phyloP scores from a whole-genome alignment of 1,140 invertebrate species.

The Cyrtorhinus lividipennis region DNA sequence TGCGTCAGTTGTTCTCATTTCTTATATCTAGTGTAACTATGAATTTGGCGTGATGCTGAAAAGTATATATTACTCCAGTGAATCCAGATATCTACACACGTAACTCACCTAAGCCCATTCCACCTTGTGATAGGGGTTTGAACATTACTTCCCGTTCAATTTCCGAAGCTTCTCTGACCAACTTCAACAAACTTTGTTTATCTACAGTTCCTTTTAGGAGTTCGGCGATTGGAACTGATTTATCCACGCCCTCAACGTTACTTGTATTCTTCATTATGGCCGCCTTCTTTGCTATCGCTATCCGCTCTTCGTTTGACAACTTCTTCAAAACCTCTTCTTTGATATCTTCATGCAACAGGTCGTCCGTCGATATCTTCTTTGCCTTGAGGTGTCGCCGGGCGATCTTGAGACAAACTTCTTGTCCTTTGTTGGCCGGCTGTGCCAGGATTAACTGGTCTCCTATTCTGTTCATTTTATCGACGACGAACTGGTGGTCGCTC shows the following conservation, averaged over 20 bases:
- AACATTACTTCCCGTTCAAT: background rate
- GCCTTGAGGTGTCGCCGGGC: background rate
- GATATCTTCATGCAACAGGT: background rate
- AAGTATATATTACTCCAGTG: no score
- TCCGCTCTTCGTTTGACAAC: background rate
- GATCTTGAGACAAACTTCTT: background rate
- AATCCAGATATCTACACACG: no score
- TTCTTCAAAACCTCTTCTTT: background rate
- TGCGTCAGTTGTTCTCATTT: no score
- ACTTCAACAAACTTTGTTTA: background rate
- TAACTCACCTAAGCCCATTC: background rate
- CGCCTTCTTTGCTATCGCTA: background rate
- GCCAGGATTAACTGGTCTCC: background rate
- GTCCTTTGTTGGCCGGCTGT: background rate
- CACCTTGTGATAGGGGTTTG: background rate
- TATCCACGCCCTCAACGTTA: background rate
- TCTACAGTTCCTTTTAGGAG: background rate
- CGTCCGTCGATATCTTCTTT: background rate
- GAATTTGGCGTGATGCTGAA: no score
- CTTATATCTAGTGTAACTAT: no score
- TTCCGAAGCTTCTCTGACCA: background rate
- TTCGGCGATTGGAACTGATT: background rate
- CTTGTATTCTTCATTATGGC: background rate
- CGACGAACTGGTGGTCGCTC: background rate
- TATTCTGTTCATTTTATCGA: background rate